Evolutionary conservation across 1,140 invertebrate genomes (phyloP), one percentile per base, ranked within the genome.

Genomic region (Ostrea edulis): DNA sequence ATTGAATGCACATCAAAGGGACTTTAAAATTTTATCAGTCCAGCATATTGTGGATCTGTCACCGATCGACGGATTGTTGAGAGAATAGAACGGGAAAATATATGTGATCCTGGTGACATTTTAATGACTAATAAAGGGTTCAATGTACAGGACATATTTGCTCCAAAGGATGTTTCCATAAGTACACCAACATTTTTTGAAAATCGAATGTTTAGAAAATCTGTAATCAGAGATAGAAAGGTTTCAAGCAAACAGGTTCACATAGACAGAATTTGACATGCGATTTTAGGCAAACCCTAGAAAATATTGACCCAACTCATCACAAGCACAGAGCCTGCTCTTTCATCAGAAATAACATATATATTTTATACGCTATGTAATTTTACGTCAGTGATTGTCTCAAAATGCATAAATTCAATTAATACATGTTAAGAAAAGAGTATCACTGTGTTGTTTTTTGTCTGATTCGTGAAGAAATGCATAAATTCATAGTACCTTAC

Each of bases 141-240:
- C 51, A 87, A 90, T 86, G 86, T 91, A 12, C 83, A 91, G 62
- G 84, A 90, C 82, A 81, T 71, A 17, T 90, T 90, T 86, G 86
- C 88, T 84, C 82, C 84, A 29, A 85, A 29, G 25, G 54, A 91
- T 86, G 84, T 90, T 12, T 14, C 81, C 9, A 55, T 22, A 5
- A 91, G 90, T 68, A 90, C 91, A 44, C 89, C 88, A 86, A 90
- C 88, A 85, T 90, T 91, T 81, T 91, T 91, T 29, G 35, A 89
- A 84, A 91, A 90, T 71, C 54, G 85, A 71, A 85, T 90, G 22
- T 44, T 0, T 51, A 20, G 51, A 8, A 65, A 89, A 65, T 25
- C 8, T 84, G 12, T 88, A 54, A 9, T 88, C 14, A 51, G 81
- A 87, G 90, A 91, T 22, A 51, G 85, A 22, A 89, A 89, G 87